Evolutionary conservation across 2,888 invertebrate species (phyloP), one percentile per base, ranked within the genome.

Genomic region (Patella ulyssiponensis): DNA sequence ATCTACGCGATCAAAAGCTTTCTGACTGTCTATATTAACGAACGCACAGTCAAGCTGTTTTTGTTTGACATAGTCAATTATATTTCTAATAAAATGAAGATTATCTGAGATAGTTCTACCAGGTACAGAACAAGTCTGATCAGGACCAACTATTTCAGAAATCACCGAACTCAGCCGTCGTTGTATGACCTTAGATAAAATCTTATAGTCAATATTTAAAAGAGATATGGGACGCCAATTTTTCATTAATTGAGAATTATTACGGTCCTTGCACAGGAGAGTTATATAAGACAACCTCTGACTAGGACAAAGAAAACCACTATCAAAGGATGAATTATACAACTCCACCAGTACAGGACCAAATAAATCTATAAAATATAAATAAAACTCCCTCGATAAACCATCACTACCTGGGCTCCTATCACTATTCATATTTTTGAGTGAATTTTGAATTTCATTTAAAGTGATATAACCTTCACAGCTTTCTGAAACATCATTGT

Each of bases 1-100:
- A 52, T 78, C 80, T 15, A 84, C 84, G 54, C 83, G 72, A 73
- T 85, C 83, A 54, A 85, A 85, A 2, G 84, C 83, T 69, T 85
- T 86, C 73, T 81, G 82, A 74, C 83, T 84, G 71, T 86, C 85
- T 53, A 84, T 54, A 76, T 58, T 71, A 64, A 84, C 79, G 71
- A 64, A 64, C 20, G 64, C 64, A 64, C 20, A 23, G 20, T 64
- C 23, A 64, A 23, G 23, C 20, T 64, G 20, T 23, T 64, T 64
- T 15, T 33, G 20, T 71, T 79, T 75, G 0, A 73, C 75, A 77
- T 79, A 76, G 58, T 76, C 76, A 44, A 77, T 77, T 44, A 77
- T 69, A 74, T 78, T 58, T 27, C 77, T 76, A 15, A 76, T 72
- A 20, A 76, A 72, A 51, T 73, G 71, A 15, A 77, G 51, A 20